Evolutionary conservation across 37 sponge, comb jelly and placozoan genomes (phyloP).

Genomic region (Axinella damicornis): DNA sequence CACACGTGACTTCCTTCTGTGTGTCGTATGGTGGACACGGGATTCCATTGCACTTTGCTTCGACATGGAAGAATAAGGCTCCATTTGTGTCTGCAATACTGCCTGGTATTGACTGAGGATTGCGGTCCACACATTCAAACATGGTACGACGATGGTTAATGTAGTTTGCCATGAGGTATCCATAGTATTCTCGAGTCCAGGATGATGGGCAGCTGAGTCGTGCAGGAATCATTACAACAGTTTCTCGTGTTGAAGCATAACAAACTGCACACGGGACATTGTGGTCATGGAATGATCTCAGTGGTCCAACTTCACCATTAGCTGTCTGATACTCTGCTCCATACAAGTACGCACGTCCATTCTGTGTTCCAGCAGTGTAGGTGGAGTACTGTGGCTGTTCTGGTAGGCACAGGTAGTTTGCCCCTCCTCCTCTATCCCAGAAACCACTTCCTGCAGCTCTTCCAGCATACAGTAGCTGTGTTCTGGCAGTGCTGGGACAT

Average conservation of each 20-base stretch:
- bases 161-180: constrained; percentile 54
- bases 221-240: constrained; percentile 54
- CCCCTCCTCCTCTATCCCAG: constrained; percentile 10
- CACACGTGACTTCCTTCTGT: constrained; percentile 57
- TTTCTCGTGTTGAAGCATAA: neutral
- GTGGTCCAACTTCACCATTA: neutral
- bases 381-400: constrained; percentile 34
- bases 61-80: constrained; percentile 49
- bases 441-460: neutral
- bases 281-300: neutral
- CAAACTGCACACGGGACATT: constrained; percentile 65
- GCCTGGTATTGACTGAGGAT: constrained; percentile 24
- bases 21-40: constrained; percentile 3
- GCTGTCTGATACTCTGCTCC: too few relatives aligned
- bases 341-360: too few relatives aligned
- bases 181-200: constrained; percentile 61
- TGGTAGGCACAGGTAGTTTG: constrained; percentile 32
- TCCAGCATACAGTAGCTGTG: constrained; percentile 28
- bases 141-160: neutral
- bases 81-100: constrained; percentile 21
- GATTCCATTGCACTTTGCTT: neutral
- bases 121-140: constrained; percentile 52
- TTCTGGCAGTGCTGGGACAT: constrained; percentile 19
- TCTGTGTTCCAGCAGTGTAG: constrained; percentile 20
- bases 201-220: constrained; percentile 13